A percentile compares a stretch with the other conserved stretches of the same genome.
Evolutionary conservation across 1,140 invertebrate genomes (phyloP).

Genomic region (Scaptomyza pallida): DNA sequence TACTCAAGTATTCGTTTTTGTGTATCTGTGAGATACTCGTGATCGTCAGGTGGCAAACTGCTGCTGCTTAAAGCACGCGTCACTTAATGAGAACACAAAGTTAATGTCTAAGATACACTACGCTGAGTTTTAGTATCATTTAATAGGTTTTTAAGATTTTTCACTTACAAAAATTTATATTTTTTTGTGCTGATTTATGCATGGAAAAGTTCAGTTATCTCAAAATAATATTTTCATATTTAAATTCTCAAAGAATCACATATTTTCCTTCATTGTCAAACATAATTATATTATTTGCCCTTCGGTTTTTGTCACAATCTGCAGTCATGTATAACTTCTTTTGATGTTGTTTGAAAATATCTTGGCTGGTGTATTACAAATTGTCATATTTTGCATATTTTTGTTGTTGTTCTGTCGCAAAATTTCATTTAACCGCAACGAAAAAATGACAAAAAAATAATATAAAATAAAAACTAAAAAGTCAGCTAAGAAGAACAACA

Average conservation of each 20-base stretch:
- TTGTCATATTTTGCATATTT: slow-evolving; percentile 15
- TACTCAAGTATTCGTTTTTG: slow-evolving; percentile 18
- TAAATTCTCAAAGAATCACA: too few species aligned
- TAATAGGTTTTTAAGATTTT: too few species aligned
- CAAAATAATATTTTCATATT: too few species aligned
- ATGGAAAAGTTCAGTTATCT: too few species aligned
- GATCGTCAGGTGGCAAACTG: slow-evolving; percentile 39
- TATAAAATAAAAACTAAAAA: slow-evolving; percentile 30
- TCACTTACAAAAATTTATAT: too few species aligned
- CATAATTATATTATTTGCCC: neutral
- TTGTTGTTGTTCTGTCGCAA: slow-evolving; percentile 18
- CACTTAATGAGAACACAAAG: slow-evolving; percentile 27
- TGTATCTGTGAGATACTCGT: slow-evolving; percentile 44
- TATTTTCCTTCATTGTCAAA: too few species aligned
- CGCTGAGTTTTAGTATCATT: too few species aligned
- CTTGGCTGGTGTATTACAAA: slow-evolving; percentile 19
- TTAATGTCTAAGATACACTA: slow-evolving; percentile 45
- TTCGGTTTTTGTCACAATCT: too few species aligned
- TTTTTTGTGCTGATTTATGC: too few species aligned
- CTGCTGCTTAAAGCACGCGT: slow-evolving; percentile 42
- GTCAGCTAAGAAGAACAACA: slow-evolving; percentile 36
- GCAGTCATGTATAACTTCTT: too few species aligned
- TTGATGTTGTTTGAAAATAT: neutral
- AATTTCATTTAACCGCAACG: slow-evolving; percentile 43
- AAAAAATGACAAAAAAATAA: slow-evolving; percentile 21